Conservation (phyloP, 2,888 invertebrate species). For the Onchidella celtica region DNA sequence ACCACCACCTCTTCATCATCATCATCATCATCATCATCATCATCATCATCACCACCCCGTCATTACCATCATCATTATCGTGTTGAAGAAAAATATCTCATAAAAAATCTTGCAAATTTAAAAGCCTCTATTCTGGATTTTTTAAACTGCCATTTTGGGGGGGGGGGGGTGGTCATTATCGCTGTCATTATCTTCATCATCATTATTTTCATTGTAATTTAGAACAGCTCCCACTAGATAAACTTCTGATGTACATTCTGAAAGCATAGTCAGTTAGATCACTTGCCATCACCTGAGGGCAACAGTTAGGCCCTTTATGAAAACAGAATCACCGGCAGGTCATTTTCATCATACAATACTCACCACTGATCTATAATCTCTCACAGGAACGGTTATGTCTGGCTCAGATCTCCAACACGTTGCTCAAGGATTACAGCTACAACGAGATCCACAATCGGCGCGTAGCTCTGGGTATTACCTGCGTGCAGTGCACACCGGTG, state of each 20-base stretch:
- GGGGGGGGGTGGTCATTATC: constrained; percentile 25
- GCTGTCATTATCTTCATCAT: constrained; percentile 30
- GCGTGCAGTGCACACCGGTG: constrained; percentile 95
- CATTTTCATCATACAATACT: no score
- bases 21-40: neutral
- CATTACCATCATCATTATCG: neutral
- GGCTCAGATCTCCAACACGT: constrained; percentile 97
- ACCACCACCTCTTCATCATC: neutral
- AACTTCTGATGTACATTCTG: no score
- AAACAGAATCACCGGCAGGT: no score
- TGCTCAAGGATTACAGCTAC: constrained; percentile 96
- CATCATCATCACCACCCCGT: neutral
- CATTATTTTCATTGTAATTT: constrained; percentile 22
- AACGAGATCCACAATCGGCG: constrained; percentile 96
- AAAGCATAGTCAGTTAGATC: no score
- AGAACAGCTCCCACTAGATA: neutral
- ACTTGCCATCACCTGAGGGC: no score
- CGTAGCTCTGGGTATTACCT: constrained; percentile 94
- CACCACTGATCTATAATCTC: neutral
- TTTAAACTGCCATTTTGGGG: no score
- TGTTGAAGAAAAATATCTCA: no score
- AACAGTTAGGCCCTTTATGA: no score
- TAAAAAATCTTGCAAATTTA: no score
- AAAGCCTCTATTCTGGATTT: no score
- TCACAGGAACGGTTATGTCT: constrained; percentile 91